Percentiles rank a stretch among this genome's conserved stretches.
Conservation (phyloP, 1,140 invertebrate genomes). For the Penaeus indicus region DNA sequence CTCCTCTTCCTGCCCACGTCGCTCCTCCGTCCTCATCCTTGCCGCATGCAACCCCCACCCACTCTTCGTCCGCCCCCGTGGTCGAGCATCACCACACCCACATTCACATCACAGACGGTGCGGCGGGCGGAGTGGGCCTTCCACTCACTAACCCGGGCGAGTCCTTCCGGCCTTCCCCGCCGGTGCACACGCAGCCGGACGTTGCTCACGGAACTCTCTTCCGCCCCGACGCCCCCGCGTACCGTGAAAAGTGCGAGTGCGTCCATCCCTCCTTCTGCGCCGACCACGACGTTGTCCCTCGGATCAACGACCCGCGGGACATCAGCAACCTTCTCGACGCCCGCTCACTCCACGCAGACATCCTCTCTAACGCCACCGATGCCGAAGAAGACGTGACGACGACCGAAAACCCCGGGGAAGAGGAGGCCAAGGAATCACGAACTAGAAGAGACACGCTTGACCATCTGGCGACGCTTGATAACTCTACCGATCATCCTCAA, state of each 20-base stretch:
- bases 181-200: too few species aligned
- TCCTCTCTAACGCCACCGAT: slow-evolving; percentile 36
- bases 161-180: too few species aligned
- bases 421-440: neutral
- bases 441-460: neutral
- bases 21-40: too few species aligned
- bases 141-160: too few species aligned
- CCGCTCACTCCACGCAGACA: neutral
- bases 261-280: slow-evolving; percentile 40
- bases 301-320: neutral
- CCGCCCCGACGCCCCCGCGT: neutral
- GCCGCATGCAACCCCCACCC: too few species aligned
- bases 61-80: too few species aligned
- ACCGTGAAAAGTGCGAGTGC: slow-evolving; percentile 26
- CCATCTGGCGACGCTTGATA: neutral
- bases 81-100: too few species aligned
- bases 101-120: too few species aligned
- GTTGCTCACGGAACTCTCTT: neutral
- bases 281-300: slow-evolving; percentile 15
- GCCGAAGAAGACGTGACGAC: neutral
- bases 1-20: neutral
- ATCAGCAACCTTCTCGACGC: slow-evolving; percentile 33
- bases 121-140: too few species aligned
- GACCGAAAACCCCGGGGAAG: neutral
- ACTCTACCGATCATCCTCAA: neutral